phyloP scores from a whole-genome alignment of 2,113 vertebrate genomes.

The Lepus americanus region DNA sequence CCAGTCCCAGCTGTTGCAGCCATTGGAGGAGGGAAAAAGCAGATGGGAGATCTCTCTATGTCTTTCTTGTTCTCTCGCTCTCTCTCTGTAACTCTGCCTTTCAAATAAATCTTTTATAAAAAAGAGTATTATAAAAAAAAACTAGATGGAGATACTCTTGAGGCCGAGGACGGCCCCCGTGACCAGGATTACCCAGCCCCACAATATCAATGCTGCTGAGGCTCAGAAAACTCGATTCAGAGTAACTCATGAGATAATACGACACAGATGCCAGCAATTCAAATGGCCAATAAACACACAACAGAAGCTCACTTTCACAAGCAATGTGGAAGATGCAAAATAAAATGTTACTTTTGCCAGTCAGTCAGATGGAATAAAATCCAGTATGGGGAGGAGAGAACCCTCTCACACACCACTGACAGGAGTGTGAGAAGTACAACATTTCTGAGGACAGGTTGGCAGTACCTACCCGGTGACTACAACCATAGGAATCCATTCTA shows the following conservation, averaged over 20 bases:
- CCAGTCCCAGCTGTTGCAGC: too few relatives aligned
- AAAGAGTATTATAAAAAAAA: too few relatives aligned
- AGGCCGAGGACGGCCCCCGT: not conserved
- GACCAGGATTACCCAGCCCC: not conserved
- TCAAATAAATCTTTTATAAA: too few relatives aligned
- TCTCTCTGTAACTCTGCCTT: too few relatives aligned
- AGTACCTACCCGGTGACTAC: not conserved
- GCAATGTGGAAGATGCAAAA: slow-evolving; percentile 10
- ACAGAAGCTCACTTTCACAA: not conserved
- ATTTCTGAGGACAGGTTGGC: not conserved
- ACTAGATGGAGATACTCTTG: too few relatives aligned
- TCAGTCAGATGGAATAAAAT: not conserved
- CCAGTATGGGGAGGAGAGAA: not conserved
- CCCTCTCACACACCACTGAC: not conserved
- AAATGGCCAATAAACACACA: not conserved
- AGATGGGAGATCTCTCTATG: too few relatives aligned
- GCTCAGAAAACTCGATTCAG: not conserved
- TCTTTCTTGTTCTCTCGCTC: too few relatives aligned
- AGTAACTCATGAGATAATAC: not conserved
- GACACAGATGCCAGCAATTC: not conserved
- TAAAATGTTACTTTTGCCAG: slow-evolving; percentile 11
- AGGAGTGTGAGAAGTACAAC: not conserved
- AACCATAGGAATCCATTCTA: not conserved
- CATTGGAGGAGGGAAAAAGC: too few relatives aligned
- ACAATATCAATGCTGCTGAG: not conserved